Evolutionary conservation across 2,113 vertebrate genomes (phyloP), one percentile per base, ranked within the genome.

Genomic region (Phalacrocorax carbo): DNA sequence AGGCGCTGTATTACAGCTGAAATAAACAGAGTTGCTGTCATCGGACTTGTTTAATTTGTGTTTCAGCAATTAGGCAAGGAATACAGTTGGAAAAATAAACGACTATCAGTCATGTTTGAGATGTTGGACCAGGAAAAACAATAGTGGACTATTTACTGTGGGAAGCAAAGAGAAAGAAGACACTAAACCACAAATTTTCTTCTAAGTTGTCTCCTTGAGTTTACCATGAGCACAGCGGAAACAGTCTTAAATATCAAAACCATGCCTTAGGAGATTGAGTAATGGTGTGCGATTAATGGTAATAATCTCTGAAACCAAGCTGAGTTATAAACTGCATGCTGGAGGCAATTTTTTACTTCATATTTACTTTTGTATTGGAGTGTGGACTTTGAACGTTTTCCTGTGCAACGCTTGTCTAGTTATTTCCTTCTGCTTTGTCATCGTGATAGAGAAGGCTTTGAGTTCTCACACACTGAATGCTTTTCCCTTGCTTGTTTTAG

Each of bases 11-110:
- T 49, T 79, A 4, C 61, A 91, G 86, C 51, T 91, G 88, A 42
- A 91, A 55, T 87, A 77, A 72, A 70, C 10, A 29, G 61, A 30
- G 40, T 52, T 55, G 52, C 66, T 92, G 77, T 93, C 79, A 46
- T 73, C 83, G 81, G 36, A 15, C 69, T 46, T 64, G 71, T 75
- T 89, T 90, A 9, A 36, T 86, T 87, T 64, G 84, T 21, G 46
- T 66, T 73, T 60, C 73, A 93, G 6, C 66, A 73, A 62, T 94
- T 82, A 93, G 84, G 71, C 79, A 66, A 64, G 77, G 75, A 90
- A 61, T 71, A 90, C 78, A 90, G 68, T 92, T 71, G 92, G 46
- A 86, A 86, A 82, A 91, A 88, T n/a, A 57, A 96, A 82, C 46
- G 49, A 57, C 36, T 51, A 34, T 75, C 62, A 55, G 66, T 87